Evolutionary conservation across 2,888 invertebrate genomes (phyloP), one percentile per base, ranked within the genome.

Genomic region (Lucinisca nassula): DNA sequence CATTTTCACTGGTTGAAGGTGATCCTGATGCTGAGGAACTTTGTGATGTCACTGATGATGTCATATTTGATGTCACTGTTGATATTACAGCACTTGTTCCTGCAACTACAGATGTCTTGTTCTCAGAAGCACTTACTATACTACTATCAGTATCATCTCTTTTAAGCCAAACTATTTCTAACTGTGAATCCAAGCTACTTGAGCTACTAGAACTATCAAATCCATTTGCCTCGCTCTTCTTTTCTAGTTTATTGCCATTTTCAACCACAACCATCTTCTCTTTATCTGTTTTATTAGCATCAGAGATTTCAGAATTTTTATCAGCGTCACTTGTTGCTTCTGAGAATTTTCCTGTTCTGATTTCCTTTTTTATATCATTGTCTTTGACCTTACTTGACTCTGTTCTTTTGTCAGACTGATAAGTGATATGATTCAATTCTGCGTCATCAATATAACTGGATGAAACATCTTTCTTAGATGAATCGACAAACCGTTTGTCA

Each of bases 171-270:
- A 92, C 81, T 10, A 79, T 84, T 37, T 92, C 92, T 73, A 91
- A 89, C 84, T 94, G 94, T 24, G 93, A 93, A 79, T 93, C 94
- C 79, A 92, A 74, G 73, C 92, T 92, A 75, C 93, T 92, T 49
- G 91, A 90, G 70, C 92, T 92, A 58, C 93, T 91, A 78, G 92
- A 92, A 78, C 93, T 93, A 21, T 92, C 93, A 35, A 35, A n/a
- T 67, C 91, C 89, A 79, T 94, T 93, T 27, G 84, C 77, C 32
- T 89, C 89, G 3, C 90, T 27, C 10, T n/a, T 58, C 6, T 4
- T 27, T n/a, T 58, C 58, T 21, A 27, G 27, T 58, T 27, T 58
- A 58, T 58, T 27, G 1, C 67, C 67, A 67, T 67, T 67, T 17
- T 35, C 35, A 35, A 17, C 17, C 14, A 14, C 14, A 10, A 14